Conservation (phyloP, 2,888 invertebrate genomes). For the Xestia rhomboidea region DNA sequence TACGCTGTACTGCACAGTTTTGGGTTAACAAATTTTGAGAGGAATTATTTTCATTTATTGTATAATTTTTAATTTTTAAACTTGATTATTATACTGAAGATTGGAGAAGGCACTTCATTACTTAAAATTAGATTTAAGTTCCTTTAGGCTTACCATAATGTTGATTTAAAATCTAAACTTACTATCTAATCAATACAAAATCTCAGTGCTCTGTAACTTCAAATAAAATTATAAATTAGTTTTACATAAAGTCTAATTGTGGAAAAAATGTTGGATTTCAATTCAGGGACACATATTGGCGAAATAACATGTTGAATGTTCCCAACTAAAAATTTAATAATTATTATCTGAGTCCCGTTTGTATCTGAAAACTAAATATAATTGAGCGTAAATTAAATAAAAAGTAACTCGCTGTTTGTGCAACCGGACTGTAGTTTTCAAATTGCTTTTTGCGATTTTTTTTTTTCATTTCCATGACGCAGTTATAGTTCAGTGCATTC, state of each 20-base stretch:
- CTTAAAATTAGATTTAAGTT: not conserved
- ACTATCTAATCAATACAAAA: not conserved
- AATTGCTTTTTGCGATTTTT: conserved; percentile 21
- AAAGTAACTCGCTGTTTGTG: conserved; percentile 22
- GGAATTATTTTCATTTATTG: not conserved
- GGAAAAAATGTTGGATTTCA: not conserved
- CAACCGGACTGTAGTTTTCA: conserved; percentile 19
- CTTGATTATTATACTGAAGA: not conserved
- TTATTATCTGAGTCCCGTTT: not conserved
- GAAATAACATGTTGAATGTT: not conserved
- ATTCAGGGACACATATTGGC: not conserved
- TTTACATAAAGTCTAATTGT: not conserved
- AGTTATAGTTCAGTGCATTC: conserved; percentile 25
- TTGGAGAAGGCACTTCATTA: not conserved
- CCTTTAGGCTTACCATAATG: not conserved
- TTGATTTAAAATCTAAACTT: not conserved
- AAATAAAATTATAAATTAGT: not conserved
- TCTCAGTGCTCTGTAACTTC: not conserved
- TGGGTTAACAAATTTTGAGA: conserved; percentile 12
- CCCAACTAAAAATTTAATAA: not conserved
- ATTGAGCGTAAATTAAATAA: conserved; percentile 5
- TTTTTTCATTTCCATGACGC: conserved; percentile 16
- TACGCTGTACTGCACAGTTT: conserved; percentile 36
- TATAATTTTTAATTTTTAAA: not conserved
- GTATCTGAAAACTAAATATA: not conserved